Percentiles rank a stretch among this genome's conserved stretches.
These are phyloP conservation scores for Psettodes erumei DNA, from an alignment of 2,113 vertebrate species.

Conservation along the genomic window DNA sequence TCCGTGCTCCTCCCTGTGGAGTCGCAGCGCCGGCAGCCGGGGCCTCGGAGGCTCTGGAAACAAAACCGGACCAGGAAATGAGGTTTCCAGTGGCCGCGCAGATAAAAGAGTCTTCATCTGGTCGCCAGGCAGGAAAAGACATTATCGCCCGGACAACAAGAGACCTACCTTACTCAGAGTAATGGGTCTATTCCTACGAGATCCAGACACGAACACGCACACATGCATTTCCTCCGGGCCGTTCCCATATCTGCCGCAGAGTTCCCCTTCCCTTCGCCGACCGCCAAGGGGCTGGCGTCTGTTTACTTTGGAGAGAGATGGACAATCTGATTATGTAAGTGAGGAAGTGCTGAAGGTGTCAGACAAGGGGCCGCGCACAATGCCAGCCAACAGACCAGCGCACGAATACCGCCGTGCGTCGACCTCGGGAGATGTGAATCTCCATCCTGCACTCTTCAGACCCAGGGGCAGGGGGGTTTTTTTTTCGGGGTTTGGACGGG, in stretches of 20 bases:
- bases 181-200: constrained; percentile 31
- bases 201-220: constrained; percentile 26
- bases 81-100: constrained; percentile 73
- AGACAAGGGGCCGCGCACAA: too few species aligned
- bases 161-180: constrained; percentile 39
- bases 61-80: constrained; percentile 71
- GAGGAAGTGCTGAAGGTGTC: constrained; percentile 22
- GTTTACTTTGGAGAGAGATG: constrained; percentile 18
- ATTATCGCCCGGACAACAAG: constrained; percentile 66
- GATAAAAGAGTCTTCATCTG: constrained; percentile 68
- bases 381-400: background rate
- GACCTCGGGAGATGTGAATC: background rate
- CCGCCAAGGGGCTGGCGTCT: background rate
- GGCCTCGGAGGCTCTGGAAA: constrained; percentile 47
- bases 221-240: constrained; percentile 26
- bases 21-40: constrained; percentile 19
- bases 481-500: constrained; percentile 20
- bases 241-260: constrained; percentile 12
- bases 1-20: constrained; percentile 40
- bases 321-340: constrained; percentile 31
- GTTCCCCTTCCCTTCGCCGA: constrained; percentile 13
- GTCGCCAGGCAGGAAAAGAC: constrained; percentile 68
- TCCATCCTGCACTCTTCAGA: background rate
- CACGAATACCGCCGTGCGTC: background rate
- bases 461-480: constrained; percentile 7